Evolutionary conservation across 2,888 invertebrate genomes (phyloP).

Genomic region (Euclidia mi): DNA sequence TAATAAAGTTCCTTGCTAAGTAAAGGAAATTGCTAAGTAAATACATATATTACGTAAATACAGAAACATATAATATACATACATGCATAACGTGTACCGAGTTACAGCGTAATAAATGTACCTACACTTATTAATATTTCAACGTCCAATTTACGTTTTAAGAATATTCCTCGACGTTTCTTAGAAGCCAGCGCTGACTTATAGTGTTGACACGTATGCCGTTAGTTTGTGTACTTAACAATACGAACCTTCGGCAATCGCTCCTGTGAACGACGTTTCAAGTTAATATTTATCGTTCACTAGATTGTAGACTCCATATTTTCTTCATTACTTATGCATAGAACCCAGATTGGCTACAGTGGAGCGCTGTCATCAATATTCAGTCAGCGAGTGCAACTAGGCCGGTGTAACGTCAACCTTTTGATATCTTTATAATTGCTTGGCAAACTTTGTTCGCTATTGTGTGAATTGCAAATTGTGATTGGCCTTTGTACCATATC

Average conservation of each 20-base stretch:
- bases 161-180: slow-evolving; percentile 16
- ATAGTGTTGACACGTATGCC: slow-evolving; percentile 29
- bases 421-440: slow-evolving; percentile 60
- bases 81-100: background rate
- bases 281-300: slow-evolving; percentile 82
- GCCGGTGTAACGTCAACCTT: slow-evolving; percentile 66
- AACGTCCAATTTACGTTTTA: slow-evolving; percentile 24
- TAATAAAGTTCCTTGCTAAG: no score
- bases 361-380: slow-evolving; percentile 84
- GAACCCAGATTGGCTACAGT: slow-evolving; percentile 86
- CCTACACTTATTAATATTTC: slow-evolving; percentile 25
- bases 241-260: slow-evolving; percentile 51
- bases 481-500: slow-evolving; percentile 41
- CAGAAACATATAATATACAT: background rate
- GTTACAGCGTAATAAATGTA: background rate
- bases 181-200: slow-evolving; percentile 6
- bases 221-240: slow-evolving; percentile 39
- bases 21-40: no score
- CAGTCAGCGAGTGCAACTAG: slow-evolving; percentile 72
- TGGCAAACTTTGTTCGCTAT: slow-evolving; percentile 40
- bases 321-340: slow-evolving; percentile 88
- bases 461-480: slow-evolving; percentile 53
- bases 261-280: slow-evolving; percentile 59
- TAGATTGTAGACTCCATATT: slow-evolving; percentile 81
- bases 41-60: background rate